Conservation (phyloP, 2,888 invertebrate species). For the Steinernema carpocapsae region DNA sequence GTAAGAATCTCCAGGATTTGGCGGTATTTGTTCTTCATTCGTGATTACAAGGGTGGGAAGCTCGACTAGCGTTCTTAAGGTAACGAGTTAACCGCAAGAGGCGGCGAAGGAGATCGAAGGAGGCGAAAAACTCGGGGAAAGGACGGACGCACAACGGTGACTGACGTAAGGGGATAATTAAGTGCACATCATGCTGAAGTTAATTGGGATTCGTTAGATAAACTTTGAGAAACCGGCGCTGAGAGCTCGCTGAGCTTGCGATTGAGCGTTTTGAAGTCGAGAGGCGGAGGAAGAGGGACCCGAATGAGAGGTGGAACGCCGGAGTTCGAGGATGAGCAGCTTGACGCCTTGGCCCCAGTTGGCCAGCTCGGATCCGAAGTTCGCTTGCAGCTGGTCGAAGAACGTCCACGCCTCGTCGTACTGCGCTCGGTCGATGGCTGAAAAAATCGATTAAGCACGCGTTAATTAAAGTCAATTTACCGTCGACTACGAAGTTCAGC, state of each 20-base stretch:
- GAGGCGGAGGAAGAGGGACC: constrained; percentile 22
- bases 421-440: constrained; percentile 57
- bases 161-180: neutral
- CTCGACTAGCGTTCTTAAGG: neutral
- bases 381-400: constrained; percentile 50
- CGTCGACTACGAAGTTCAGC: constrained; percentile 64
- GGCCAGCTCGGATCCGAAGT: constrained; percentile 45
- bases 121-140: neutral
- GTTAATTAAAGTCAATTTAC: constrained; percentile 59
- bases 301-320: constrained; percentile 1
- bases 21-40: constrained; percentile 12
- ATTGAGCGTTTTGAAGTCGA: constrained; percentile 19
- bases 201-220: neutral
- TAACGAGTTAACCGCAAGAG: constrained; percentile 1
- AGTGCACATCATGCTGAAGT: neutral
- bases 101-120: neutral
- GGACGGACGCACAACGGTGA: neutral
- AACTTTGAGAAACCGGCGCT: constrained; percentile 32
- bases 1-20: constrained; percentile 23
- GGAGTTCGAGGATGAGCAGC: constrained; percentile 43
- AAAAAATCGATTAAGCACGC: constrained; percentile 39
- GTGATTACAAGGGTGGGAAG: neutral
- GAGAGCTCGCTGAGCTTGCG: constrained; percentile 15
- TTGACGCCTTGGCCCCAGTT: constrained; percentile 44
- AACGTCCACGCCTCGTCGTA: constrained; percentile 55